Evolutionary conservation across 1,140 invertebrate genomes (phyloP), one percentile per base, ranked within the genome.

Genomic region (Tetraneura akinire): DNA sequence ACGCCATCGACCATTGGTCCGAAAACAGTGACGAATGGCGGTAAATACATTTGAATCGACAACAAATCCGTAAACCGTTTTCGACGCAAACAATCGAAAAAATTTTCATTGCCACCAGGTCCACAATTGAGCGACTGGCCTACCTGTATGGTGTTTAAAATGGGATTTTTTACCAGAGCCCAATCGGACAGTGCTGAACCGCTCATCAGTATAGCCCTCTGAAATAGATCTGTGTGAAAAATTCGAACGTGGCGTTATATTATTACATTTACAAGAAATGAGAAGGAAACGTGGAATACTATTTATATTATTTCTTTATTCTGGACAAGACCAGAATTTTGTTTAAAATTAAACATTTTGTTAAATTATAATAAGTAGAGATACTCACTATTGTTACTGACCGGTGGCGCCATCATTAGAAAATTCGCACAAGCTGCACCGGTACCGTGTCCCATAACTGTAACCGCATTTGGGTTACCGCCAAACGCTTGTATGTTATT

Each of bases 371-470:
- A n/a, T n/a, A n/a, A n/a, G n/a, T n/a, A 8, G 8, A 37, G 0
- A 18, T 51, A 60, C n/a, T 49, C 26, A 64, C 62, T 64, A 26
- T 80, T 80, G 47, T 80, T 51, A 57, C 51, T 68, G 49, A 53
- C 49, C 51, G 95, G 91, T 1, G 94, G 94, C 64, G 95, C 96
- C 21, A 96, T 88, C 87, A 95, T 92, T 53, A 97, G 88, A 80
- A 95, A 91, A 87, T 95, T 96, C 73, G 95, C 92, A 84, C 94
- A 95, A 45, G 94, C 94, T 0, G 96, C 96, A 0, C 97, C 97
- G 1, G 95, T 96, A 62, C 94, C 95, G 84, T 98, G 96, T 0
- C 96, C 96, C 87, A 98, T 91, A 18, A 99, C 85, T 0, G 97
- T 98, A 3, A 99, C 92, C 0, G 88, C 89, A 37, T 87, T 87